Percentiles rank a stretch among this genome's conserved stretches.
These are phyloP conservation scores for Sinocyclocheilus grahami DNA, from an alignment of 2,113 vertebrate species.

Conservation along the genomic window DNA sequence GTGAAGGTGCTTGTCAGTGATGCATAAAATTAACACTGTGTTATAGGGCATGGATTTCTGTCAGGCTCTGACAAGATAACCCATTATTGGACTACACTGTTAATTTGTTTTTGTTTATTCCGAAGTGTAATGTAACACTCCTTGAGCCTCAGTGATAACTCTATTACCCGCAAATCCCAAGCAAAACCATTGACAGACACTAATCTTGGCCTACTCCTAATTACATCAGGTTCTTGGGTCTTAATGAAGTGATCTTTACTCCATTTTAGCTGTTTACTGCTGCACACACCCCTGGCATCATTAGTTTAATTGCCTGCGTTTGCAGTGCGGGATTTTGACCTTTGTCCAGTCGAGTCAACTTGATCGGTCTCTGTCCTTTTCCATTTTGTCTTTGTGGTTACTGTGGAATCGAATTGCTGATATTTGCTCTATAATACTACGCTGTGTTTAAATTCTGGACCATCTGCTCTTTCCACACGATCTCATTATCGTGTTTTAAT, in stretches of 20 bases:
- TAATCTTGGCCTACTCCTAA: conserved; percentile 79
- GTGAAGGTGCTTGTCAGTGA: conserved; percentile 74
- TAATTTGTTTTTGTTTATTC: conserved; percentile 86
- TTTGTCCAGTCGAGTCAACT: conserved; percentile 60
- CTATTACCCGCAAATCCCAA: conserved; percentile 75
- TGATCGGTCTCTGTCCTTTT: not conserved
- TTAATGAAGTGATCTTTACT: conserved; percentile 82
- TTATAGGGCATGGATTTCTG: conserved; percentile 80
- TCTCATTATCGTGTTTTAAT: conserved; percentile 42
- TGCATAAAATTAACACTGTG: conserved; percentile 84
- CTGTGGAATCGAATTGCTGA: conserved; percentile 44
- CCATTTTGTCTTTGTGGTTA: not conserved
- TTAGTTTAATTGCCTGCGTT: conserved; percentile 66
- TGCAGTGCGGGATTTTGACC: conserved; percentile 63
- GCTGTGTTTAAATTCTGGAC: conserved; percentile 50
- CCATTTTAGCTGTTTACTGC: conserved; percentile 74
- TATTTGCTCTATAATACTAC: conserved; percentile 39
- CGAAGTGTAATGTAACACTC: conserved; percentile 78
- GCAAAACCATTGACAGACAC: conserved; percentile 66
- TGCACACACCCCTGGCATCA: conserved; percentile 66
- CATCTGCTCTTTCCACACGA: conserved; percentile 40
- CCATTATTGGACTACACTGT: conserved; percentile 74
- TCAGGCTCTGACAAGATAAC: conserved; percentile 76
- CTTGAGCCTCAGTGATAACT: conserved; percentile 75
- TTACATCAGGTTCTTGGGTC: conserved; percentile 76